Conservation (phyloP, 2,888 invertebrate genomes). For the Acrobasis suavella region DNA sequence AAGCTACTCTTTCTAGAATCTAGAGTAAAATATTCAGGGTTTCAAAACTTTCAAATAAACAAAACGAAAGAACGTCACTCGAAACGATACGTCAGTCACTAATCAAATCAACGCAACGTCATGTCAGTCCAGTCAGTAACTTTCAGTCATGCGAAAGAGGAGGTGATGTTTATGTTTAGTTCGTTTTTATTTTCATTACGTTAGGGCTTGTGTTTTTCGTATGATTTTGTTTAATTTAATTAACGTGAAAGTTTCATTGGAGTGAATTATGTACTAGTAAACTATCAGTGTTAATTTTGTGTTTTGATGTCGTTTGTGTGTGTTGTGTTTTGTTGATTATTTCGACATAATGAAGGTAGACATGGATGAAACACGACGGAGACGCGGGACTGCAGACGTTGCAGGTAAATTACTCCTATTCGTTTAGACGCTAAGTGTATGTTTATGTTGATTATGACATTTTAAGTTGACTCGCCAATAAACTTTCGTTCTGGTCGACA, state of each 20-base stretch:
- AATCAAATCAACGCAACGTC: neutral
- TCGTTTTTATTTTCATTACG: conserved; percentile 59
- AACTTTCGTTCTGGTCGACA: neutral
- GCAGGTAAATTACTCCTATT: conserved; percentile 59
- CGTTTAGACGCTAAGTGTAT: conserved; percentile 17
- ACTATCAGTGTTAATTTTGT: conserved; percentile 41
- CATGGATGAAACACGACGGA: conserved; percentile 56
- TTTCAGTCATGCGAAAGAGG: conserved; percentile 33
- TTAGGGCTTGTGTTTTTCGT: conserved; percentile 51
- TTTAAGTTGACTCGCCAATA: neutral
- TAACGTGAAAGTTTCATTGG: conserved; percentile 33
- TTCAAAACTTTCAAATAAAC: too few species aligned
- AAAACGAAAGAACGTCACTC: neutral
- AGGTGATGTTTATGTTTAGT: conserved; percentile 48
- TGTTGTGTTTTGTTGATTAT: conserved; percentile 59
- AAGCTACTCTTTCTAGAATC: too few species aligned
- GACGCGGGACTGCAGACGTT: conserved; percentile 62
- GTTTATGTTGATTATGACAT: neutral
- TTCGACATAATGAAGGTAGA: conserved; percentile 75
- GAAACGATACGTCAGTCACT: neutral
- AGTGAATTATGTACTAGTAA: conserved; percentile 50
- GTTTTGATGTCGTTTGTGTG: conserved; percentile 45
- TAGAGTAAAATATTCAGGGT: too few species aligned
- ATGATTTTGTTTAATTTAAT: conserved; percentile 50
- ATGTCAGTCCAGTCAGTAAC: conserved; percentile 18